Conservation (phyloP, 2,113 vertebrate species). For the Dunckerocampus dactyliophorus region DNA sequence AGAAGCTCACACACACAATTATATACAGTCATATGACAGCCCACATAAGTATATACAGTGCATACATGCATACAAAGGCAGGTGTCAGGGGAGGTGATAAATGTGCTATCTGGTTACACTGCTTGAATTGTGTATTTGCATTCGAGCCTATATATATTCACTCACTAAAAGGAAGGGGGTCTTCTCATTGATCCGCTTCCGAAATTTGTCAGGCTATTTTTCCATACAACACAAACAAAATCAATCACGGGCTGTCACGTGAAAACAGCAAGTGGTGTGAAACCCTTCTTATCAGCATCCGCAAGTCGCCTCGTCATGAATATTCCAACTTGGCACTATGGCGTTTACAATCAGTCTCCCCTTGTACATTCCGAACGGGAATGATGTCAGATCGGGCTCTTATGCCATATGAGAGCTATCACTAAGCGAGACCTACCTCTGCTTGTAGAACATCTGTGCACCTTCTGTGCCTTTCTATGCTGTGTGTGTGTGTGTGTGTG, state of each 20-base stretch:
- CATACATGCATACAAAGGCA: too few relatives aligned
- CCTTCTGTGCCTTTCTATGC: not conserved
- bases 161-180: not conserved
- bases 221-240: slow-evolving; percentile 2
- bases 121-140: not conserved
- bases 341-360: not conserved
- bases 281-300: not conserved
- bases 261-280: too few relatives aligned
- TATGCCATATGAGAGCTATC: not conserved
- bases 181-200: not conserved
- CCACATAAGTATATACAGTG: too few relatives aligned
- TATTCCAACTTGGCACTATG: not conserved
- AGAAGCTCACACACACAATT: too few relatives aligned
- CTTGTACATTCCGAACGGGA: not conserved
- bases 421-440: not conserved
- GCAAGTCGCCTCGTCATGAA: not conserved
- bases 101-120: not conserved
- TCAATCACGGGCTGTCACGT: not conserved
- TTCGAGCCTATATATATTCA: not conserved
- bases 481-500: too few relatives aligned
- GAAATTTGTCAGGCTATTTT: not conserved
- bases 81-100: not conserved
- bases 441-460: slow-evolving; percentile 1
- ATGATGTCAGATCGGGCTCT: not conserved
- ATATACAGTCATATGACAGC: too few relatives aligned